Evolutionary conservation across 1,140 invertebrate genomes (phyloP).

Genomic region (Rhagoletis zephyria): DNA sequence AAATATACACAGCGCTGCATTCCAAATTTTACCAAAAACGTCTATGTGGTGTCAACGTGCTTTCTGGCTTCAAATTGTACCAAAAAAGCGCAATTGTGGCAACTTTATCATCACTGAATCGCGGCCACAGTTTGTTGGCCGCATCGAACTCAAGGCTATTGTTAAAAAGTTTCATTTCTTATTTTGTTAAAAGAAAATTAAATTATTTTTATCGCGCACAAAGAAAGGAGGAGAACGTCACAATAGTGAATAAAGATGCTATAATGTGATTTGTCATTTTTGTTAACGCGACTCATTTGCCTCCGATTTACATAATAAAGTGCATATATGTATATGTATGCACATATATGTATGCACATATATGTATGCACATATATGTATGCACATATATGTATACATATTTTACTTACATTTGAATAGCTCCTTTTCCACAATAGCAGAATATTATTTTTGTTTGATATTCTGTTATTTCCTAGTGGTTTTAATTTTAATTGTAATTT

Average conservation of each 20-base stretch:
- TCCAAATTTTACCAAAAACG: too few relatives aligned
- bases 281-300: not conserved
- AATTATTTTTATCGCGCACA: not conserved
- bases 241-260: not conserved
- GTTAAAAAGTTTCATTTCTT: not conserved
- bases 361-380: too few relatives aligned
- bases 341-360: too few relatives aligned
- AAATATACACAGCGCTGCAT: too few relatives aligned
- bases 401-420: constrained; percentile 26
- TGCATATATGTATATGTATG: too few relatives aligned
- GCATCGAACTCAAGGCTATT: not conserved
- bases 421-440: not conserved
- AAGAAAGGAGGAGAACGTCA: not conserved
- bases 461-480: not conserved
- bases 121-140: not conserved
- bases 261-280: constrained; percentile 16
- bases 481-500: not conserved
- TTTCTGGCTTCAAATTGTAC: too few relatives aligned
- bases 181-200: not conserved
- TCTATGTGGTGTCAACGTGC: too few relatives aligned
- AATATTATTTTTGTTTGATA: not conserved
- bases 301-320: constrained; percentile 23
- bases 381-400: not conserved
- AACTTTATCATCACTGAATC: too few relatives aligned
- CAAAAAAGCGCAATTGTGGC: too few relatives aligned